These are phyloP conservation scores for Cremastinae sp. DNA, from an alignment of 2,888 invertebrate species.

Conservation along the genomic window DNA sequence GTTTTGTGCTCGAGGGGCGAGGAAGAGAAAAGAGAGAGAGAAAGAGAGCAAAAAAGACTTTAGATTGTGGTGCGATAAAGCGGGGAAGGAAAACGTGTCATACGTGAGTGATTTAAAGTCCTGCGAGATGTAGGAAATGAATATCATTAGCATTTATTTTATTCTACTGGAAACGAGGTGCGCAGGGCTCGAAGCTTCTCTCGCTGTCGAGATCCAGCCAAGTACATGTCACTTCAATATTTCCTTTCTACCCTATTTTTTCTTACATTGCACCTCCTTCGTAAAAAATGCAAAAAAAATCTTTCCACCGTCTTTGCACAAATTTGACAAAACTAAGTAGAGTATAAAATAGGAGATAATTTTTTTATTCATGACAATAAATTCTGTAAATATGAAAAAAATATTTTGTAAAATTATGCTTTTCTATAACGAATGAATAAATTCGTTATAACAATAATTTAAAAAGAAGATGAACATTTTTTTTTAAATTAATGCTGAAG, in stretches of 20 bases:
- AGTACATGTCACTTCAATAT: conserved; percentile 20
- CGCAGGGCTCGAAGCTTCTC: conserved; percentile 34
- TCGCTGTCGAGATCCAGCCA: background rate
- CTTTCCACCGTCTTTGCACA: too few relatives aligned
- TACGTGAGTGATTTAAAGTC: conserved; percentile 69
- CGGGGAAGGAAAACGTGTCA: conserved; percentile 28
- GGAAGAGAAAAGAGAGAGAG: background rate
- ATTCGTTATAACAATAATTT: too few relatives aligned
- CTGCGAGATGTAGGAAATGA: conserved; percentile 72
- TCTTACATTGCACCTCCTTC: too few relatives aligned
- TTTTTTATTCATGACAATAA: too few relatives aligned
- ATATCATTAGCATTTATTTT: conserved; percentile 76
- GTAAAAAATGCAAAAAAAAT: background rate
- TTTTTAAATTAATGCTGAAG: too few relatives aligned
- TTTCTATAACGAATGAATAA: too few relatives aligned
- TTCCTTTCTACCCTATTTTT: conserved; percentile 22
- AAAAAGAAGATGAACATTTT: too few relatives aligned
- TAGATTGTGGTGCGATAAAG: conserved; percentile 25
- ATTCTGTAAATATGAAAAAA: background rate
- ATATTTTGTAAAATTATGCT: too few relatives aligned
- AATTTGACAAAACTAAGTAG: too few relatives aligned
- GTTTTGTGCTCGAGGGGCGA: background rate
- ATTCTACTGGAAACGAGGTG: conserved; percentile 21
- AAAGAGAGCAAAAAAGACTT: conserved; percentile 4
- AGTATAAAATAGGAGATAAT: too few relatives aligned